Conservation (phyloP, 2,888 invertebrate genomes). For the Caenorhabditis afra region DNA sequence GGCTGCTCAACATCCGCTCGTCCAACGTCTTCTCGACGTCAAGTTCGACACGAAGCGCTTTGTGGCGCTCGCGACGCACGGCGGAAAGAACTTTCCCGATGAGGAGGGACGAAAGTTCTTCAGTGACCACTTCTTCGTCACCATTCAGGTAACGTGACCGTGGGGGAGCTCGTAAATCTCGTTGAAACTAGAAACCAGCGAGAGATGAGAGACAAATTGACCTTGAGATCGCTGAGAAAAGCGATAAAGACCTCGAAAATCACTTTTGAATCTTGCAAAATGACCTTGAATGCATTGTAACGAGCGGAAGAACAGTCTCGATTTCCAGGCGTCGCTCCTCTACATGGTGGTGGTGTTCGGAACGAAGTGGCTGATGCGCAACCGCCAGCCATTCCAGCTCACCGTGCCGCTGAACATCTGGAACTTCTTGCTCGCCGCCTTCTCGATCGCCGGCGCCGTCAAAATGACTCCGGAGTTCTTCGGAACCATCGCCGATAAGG, state of each 20-base stretch:
- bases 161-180: neutral
- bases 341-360: constrained; percentile 80
- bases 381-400: constrained; percentile 81
- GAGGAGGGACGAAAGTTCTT: constrained; percentile 65
- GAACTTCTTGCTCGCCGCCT: constrained; percentile 82
- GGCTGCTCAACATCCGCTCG: constrained; percentile 52
- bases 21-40: constrained; percentile 63
- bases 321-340: constrained; percentile 65
- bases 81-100: constrained; percentile 69
- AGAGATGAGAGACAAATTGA: neutral
- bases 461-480: constrained; percentile 70
- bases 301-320: too few relatives aligned
- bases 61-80: constrained; percentile 62
- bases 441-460: constrained; percentile 79
- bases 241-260: neutral
- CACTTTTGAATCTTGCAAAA: neutral
- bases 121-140: constrained; percentile 75
- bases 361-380: constrained; percentile 81
- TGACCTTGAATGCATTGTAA: too few relatives aligned
- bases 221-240: neutral
- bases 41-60: constrained; percentile 65
- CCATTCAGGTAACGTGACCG: constrained; percentile 70
- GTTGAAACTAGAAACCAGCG: too few relatives aligned
- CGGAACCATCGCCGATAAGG: constrained; percentile 64
- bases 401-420: constrained; percentile 81